Percentiles rank a stretch among this genome's conserved stretches.
Evolutionary conservation across 2,797 vertebrate genomes (phyloP).

Genomic region (Hipposideros larvatus): DNA sequence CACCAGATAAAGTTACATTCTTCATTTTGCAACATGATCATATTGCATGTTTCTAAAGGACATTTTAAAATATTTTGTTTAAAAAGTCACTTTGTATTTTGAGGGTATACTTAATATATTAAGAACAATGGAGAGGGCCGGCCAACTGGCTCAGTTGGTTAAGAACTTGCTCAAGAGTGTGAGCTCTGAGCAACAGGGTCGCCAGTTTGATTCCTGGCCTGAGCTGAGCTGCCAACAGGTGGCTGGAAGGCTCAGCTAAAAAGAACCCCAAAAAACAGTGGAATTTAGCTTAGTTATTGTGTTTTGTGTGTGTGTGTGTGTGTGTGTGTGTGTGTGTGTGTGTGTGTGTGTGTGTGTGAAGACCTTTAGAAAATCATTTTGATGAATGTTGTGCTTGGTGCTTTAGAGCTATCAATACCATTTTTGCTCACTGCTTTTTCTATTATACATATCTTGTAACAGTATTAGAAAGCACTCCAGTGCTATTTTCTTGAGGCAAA

Average conservation of each 20-base stretch:
- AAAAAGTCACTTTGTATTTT: slow-evolving; percentile 2
- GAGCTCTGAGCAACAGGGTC: too few species aligned
- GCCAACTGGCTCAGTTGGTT: too few species aligned
- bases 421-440: background rate
- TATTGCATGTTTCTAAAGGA: slow-evolving; percentile 7
- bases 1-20: slow-evolving; percentile 30
- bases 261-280: background rate
- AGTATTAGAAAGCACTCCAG: background rate
- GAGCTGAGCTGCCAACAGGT: too few species aligned
- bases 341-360: background rate
- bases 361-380: slow-evolving; percentile 49
- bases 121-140: background rate
- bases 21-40: slow-evolving; percentile 43
- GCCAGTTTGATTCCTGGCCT: too few species aligned
- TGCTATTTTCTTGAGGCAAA: slow-evolving; percentile 36
- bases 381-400: background rate
- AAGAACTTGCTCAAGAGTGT: too few species aligned
- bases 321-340: background rate
- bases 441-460: background rate
- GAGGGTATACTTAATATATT: background rate
- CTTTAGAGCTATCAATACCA: background rate
- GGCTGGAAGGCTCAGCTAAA: too few species aligned
- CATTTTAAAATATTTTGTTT: slow-evolving; percentile 51
- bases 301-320: slow-evolving; percentile 23
- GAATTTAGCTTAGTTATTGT: slow-evolving; percentile 14